phyloP scores from a whole-genome alignment of 2,888 invertebrate species.

The Nemurella pictetii region DNA sequence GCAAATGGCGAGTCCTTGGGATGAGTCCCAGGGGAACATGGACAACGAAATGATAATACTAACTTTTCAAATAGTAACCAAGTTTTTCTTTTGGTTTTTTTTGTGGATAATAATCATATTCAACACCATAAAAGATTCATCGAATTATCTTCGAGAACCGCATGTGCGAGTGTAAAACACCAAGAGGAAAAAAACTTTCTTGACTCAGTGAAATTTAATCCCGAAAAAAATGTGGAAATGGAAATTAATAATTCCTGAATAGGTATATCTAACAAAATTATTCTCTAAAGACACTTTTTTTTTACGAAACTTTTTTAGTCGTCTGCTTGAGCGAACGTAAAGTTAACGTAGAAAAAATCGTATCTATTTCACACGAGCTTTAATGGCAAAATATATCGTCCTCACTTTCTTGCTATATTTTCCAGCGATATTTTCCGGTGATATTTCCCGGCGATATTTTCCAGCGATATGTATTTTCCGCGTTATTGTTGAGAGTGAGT shows the following conservation, averaged over 20 bases:
- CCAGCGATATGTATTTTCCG: too few species aligned
- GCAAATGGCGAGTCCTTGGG: neutral
- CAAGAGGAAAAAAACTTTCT: neutral
- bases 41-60: slow-evolving; percentile 16
- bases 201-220: neutral
- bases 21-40: neutral
- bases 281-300: neutral
- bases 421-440: too few species aligned
- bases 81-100: neutral
- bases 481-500: too few species aligned
- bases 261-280: neutral
- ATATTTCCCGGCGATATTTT: too few species aligned
- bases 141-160: neutral
- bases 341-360: neutral
- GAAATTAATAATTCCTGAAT: neutral
- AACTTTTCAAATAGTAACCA: slow-evolving; percentile 10
- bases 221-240: neutral
- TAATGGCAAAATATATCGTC: neutral
- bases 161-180: neutral
- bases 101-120: neutral
- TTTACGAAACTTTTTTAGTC: neutral
- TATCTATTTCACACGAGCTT: neutral
- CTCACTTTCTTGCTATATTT: neutral
- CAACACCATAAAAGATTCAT: neutral
- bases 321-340: neutral